phyloP scores from a whole-genome alignment of 2,888 invertebrate genomes.

The Synanthedon vespiformis region DNA sequence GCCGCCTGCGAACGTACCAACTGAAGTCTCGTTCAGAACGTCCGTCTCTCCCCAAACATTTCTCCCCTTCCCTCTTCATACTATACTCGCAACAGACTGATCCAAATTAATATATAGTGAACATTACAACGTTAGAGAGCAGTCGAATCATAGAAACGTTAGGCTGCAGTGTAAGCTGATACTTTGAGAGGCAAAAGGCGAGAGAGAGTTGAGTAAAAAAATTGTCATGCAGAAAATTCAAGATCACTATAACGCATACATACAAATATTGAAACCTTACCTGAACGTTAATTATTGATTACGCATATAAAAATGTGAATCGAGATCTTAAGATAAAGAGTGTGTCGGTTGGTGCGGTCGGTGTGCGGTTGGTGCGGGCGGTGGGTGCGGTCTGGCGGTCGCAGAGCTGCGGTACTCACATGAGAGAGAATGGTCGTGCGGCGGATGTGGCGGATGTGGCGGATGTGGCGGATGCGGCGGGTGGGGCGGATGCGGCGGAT shows the following conservation, averaged over 20 bases:
- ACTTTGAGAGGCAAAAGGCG: too few relatives aligned
- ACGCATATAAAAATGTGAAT: too few relatives aligned
- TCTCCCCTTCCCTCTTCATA: neutral
- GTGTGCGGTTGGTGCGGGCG: neutral
- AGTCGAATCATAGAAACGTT: neutral
- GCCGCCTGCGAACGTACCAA: conserved; percentile 12
- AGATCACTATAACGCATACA: neutral
- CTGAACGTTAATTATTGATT: neutral
- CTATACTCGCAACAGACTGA: conserved; percentile 13
- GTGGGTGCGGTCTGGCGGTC: conserved; percentile 3
- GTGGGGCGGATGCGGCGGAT: conserved; percentile 15
- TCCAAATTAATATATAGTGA: conserved; percentile 11
- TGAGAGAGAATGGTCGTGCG: conserved; percentile 41
- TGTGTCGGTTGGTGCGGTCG: neutral
- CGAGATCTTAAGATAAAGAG: too few relatives aligned
- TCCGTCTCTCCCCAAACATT: conserved; percentile 3
- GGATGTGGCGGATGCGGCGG: conserved; percentile 15
- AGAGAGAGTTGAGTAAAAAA: too few relatives aligned
- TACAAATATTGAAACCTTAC: neutral
- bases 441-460: conserved; percentile 17
- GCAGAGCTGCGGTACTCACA: conserved; percentile 36
- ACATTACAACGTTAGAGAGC: neutral
- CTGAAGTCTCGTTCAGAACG: neutral
- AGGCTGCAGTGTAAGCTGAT: neutral
- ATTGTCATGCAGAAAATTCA: neutral